Percentiles rank a stretch among this genome's conserved stretches.
phyloP scores from a whole-genome alignment of 92 coral and sea anemone genomes.

The Anthopleura xanthogrammica region DNA sequence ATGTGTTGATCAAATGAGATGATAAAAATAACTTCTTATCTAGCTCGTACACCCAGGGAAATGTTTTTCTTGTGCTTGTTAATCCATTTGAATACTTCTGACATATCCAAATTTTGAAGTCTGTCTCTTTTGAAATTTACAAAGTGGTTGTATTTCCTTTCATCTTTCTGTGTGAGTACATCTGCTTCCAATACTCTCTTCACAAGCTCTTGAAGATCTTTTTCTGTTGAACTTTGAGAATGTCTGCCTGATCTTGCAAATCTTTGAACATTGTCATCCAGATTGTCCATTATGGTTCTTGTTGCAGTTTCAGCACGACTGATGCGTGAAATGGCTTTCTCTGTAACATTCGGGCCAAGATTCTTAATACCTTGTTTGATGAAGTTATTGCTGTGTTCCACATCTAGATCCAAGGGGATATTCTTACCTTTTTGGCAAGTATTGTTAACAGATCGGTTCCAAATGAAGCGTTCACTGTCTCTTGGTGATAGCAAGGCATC shows the following conservation, averaged over 20 bases:
- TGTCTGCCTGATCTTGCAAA: conserved; percentile 45
- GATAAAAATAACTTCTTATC: neutral
- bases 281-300: conserved; percentile 31
- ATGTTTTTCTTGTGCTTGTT: conserved; percentile 34
- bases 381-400: conserved; percentile 64
- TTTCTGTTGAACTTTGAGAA: conserved; percentile 35
- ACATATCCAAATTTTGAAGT: conserved; percentile 10
- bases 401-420: conserved; percentile 56
- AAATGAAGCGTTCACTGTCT: conserved; percentile 49
- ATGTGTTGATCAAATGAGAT: too few species aligned
- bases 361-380: conserved; percentile 57
- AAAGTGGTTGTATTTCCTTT: conserved; percentile 18
- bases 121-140: conserved; percentile 23
- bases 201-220: conserved; percentile 52
- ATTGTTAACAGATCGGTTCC: conserved; percentile 64
- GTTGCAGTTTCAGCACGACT: conserved; percentile 37
- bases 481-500: conserved; percentile 47
- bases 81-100: conserved; percentile 26
- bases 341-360: conserved; percentile 61
- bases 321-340: conserved; percentile 45
- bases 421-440: conserved; percentile 37
- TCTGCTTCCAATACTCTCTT: conserved; percentile 36
- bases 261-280: conserved; percentile 39
- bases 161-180: conserved; percentile 8
- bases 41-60: conserved; percentile 17